These are phyloP conservation scores for Papilio polytes DNA, from an alignment of 1,140 invertebrate species.

Conservation along the genomic window DNA sequence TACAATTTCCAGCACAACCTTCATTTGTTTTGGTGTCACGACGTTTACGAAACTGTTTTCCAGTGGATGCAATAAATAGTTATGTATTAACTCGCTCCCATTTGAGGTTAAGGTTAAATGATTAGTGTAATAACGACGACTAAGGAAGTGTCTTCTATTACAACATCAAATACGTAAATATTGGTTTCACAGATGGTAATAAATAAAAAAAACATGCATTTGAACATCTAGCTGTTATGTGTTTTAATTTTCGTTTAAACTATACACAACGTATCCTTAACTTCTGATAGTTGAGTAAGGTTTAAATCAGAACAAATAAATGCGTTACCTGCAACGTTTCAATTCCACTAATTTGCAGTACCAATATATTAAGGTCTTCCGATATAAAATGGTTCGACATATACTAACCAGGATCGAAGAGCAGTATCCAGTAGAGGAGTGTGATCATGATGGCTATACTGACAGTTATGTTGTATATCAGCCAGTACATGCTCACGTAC, in stretches of 20 bases:
- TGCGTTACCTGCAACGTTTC: too few species aligned
- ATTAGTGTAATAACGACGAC: constrained; percentile 13
- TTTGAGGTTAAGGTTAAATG: constrained; percentile 30
- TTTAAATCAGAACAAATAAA: too few species aligned
- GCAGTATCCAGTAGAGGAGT: constrained; percentile 86
- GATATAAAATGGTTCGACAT: background rate
- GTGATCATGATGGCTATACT: constrained; percentile 86
- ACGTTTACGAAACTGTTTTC: constrained; percentile 39
- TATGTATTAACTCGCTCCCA: background rate
- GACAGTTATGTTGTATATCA: constrained; percentile 84
- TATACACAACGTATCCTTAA: too few species aligned
- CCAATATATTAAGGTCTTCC: too few species aligned
- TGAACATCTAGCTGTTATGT: too few species aligned
- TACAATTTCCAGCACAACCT: background rate
- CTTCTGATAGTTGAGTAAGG: background rate
- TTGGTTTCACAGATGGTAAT: background rate
- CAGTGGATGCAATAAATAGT: background rate
- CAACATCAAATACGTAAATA: background rate
- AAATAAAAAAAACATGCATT: background rate
- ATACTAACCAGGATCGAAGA: constrained; percentile 74
- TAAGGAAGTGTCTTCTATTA: constrained; percentile 11
- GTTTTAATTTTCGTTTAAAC: too few species aligned
- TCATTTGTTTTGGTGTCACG: constrained; percentile 19
- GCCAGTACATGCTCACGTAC: constrained; percentile 85
- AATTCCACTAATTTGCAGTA: too few species aligned